Evolutionary conservation across 2,797 vertebrate genomes (phyloP), one percentile per base, ranked within the genome.

Genomic region (Chlorospingus flavigularis): DNA sequence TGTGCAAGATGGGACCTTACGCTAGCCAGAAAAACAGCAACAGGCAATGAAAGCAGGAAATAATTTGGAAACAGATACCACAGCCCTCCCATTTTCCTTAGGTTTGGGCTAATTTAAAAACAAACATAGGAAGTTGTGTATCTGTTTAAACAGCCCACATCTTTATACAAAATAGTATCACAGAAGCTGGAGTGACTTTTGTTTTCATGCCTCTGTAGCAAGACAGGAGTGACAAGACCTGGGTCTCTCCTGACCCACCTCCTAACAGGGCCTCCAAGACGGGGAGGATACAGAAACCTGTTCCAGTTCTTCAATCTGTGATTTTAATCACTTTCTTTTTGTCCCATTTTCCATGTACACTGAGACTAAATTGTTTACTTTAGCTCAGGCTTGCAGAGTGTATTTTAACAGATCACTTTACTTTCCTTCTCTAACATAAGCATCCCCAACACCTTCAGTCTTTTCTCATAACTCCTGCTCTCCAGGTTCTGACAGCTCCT

Each of bases 1-100:
- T 37, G 40, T 72, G 58, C 33, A 58, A 63, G 26, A 55, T 7
- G 0, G 0, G 21, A 25, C 53, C 11, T 39, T 35, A 43, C 0
- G 0, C 23, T 54, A 14, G 16, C n/a, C 37, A 82, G 43, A 43
- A 63, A 92, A 60, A 24, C 4, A 63, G 33, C 47, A 86, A 45
- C 14, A 57, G 33, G 19, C 45, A 86, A 54, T 17, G 62, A 93
- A 79, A 81, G 71, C 25, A 57, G 50, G 57, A 74, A 76, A 13
- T 10, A 13, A 66, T 71, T 63, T 50, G n/a, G 42, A 79, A 88
- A 68, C 7, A 3, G 13, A 48, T 33, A 58, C 6, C 1, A 4
- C 54, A 77, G 61, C 16, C 23, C 8, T 13, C 8, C 11, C 21
- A 18, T 25, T 67, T 57, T 25, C 42, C 28, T 48, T 42, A 26